Percentiles rank a stretch among this genome's conserved stretches.
Conservation (phyloP, 2,888 invertebrate species). For the Ecdyonurus torrentis region DNA sequence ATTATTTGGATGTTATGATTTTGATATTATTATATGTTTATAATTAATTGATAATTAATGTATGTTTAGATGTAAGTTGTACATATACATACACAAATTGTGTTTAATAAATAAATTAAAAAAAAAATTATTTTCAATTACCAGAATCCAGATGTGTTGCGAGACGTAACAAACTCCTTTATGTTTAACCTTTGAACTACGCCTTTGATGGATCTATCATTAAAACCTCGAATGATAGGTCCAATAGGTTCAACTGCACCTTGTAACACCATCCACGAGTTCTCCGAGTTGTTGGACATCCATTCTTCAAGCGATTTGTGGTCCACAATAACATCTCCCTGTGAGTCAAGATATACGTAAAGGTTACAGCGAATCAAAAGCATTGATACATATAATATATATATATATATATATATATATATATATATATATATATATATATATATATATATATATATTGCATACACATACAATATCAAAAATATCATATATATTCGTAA, state of each 20-base stretch:
- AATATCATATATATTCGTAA: too few relatives aligned
- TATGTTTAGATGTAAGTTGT: too few relatives aligned
- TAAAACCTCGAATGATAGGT: conserved; percentile 53
- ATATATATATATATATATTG: too few relatives aligned
- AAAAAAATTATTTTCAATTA: conserved; percentile 14
- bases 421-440: too few relatives aligned
- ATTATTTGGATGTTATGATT: too few relatives aligned
- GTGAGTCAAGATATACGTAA: too few relatives aligned
- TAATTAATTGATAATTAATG: too few relatives aligned
- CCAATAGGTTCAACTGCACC: conserved; percentile 62
- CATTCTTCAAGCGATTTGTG: not conserved
- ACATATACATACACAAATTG: not conserved
- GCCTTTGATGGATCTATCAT: conserved; percentile 54
- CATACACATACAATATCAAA: too few relatives aligned
- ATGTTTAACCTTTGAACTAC: conserved; percentile 65
- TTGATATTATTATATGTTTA: too few relatives aligned
- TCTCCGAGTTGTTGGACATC: not conserved
- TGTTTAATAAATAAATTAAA: not conserved
- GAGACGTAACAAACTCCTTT: conserved; percentile 67
- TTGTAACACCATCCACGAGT: conserved; percentile 52
- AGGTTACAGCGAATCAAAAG: conserved; percentile 2
- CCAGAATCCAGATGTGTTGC: conserved; percentile 75
- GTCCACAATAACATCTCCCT: not conserved
- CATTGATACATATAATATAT: too few relatives aligned
- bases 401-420: not conserved